Conservation (phyloP, 2,888 invertebrate genomes). For the Gastracanthus pulcherrimus region DNA sequence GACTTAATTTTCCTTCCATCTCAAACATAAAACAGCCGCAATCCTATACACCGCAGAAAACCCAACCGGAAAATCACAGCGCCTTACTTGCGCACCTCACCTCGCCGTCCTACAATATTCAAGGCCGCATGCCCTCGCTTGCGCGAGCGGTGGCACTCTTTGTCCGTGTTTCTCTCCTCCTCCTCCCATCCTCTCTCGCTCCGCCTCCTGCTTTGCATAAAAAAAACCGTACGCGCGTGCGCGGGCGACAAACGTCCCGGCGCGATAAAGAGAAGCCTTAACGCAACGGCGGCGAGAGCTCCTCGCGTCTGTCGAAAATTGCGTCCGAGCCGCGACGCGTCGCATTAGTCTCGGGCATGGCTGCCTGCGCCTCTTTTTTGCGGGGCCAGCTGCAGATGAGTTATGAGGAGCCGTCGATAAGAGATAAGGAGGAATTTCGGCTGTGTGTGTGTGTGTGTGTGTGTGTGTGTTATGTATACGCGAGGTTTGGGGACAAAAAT, state of each 20-base stretch:
- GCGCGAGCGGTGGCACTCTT: not conserved
- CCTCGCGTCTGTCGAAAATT: slow-evolving; percentile 24
- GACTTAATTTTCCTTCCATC: too few relatives aligned
- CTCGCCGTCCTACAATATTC: too few relatives aligned
- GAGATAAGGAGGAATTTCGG: slow-evolving; percentile 35
- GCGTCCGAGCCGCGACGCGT: not conserved
- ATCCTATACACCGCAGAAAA: too few relatives aligned
- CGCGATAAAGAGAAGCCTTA: too few relatives aligned
- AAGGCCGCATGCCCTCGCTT: not conserved
- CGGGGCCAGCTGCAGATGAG: slow-evolving; percentile 43
- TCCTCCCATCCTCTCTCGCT: too few relatives aligned
- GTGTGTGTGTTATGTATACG: too few relatives aligned
- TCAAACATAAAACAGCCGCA: too few relatives aligned
- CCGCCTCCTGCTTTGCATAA: slow-evolving; percentile 55
- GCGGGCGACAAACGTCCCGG: slow-evolving; percentile 38
- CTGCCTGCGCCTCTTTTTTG: too few relatives aligned
- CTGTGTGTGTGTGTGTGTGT: too few relatives aligned
- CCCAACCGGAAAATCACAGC: not conserved
- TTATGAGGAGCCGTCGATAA: slow-evolving; percentile 50
- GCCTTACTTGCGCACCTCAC: too few relatives aligned
- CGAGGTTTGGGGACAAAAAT: too few relatives aligned
- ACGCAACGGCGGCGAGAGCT: not conserved
- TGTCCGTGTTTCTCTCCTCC: not conserved
- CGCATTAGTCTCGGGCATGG: slow-evolving; percentile 45
- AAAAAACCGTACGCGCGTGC: slow-evolving; percentile 41